Base-by-base conservation (phyloP, 2,888 invertebrate genomes). In the Ametastegia equiseti region DNA sequence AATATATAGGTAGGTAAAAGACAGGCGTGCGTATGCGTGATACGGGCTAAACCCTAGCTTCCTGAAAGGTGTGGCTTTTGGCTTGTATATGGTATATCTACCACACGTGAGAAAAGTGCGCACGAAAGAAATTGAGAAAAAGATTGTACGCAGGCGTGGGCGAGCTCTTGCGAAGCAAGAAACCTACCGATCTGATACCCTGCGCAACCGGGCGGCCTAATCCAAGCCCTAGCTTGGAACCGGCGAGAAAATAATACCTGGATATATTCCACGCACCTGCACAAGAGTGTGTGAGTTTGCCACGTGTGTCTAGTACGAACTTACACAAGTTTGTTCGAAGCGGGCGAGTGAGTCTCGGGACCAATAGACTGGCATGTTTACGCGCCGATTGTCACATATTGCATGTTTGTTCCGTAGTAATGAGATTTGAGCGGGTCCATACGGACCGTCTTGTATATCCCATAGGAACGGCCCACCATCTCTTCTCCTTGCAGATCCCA, bases 321-420 rank as follows among this genome's bases (percentile, higher is more conserved):
- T 36, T 23, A 45, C n/a, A 45, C 42, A n/a, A n/a, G n/a, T 36
- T 36, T n/a, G 4, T 36, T 36, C 54, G 13, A 54, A 19, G 27
- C n/a, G 15, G 36, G n/a, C n/a, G 50, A 15, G 60, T 15, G 27
- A 57, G 23, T 23, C 45, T 47, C 36, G 47, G 47, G 75, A 60
- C 78, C 81, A 81, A 81, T 81, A 81, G 75, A 81, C 77, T 45
- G 30, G 81, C 60, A 57, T 82, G 82, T 83, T 83, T 81, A 82
- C 82, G 54, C 45, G 7, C 13, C 60, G 82, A 82, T 84, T 82
- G 79, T 82, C 85, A 82, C 85, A 81, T 86, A 84, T 86, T 81
- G 81, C 82, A 65, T 83, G 86, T 86, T 84, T 86, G 75, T 60
- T 69, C 78, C 80, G 75, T 63, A 63, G 82, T 84, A 84, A 86